Percentiles rank a stretch among this genome's conserved stretches.
These are phyloP conservation scores for Elephantulus edwardii DNA, from an alignment of 2,113 vertebrate species.

Conservation along the genomic window DNA sequence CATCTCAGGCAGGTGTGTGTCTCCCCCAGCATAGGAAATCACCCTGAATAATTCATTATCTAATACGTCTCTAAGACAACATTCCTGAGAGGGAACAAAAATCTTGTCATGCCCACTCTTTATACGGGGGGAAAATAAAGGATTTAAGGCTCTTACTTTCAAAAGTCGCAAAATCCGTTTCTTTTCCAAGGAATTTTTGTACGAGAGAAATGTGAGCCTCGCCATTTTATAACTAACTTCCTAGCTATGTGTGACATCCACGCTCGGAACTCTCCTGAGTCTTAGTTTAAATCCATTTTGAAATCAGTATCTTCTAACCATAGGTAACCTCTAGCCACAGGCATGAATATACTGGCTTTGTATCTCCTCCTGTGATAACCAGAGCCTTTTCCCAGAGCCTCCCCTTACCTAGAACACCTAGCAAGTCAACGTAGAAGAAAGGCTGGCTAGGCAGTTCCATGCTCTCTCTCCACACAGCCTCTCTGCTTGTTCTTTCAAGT, in stretches of 20 bases:
- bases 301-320: not conserved
- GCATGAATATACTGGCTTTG: not conserved
- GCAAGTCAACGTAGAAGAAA: not conserved
- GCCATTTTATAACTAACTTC: not conserved
- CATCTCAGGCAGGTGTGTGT: slow-evolving; percentile 82
- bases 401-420: accelerated
- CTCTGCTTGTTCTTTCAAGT: not conserved
- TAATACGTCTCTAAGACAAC: slow-evolving; percentile 58
- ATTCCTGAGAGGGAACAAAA: not conserved
- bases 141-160: slow-evolving; percentile 34
- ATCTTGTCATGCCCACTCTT: not conserved
- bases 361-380: not conserved
- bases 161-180: not conserved
- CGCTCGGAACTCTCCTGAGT: not conserved
- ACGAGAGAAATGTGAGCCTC: not conserved
- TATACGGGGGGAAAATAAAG: not conserved
- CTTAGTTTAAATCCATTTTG: not conserved
- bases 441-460: not conserved
- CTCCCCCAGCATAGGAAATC: slow-evolving; percentile 80
- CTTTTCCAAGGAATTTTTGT: not conserved
- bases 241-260: not conserved
- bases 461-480: not conserved
- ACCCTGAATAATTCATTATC: slow-evolving; percentile 85
- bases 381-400: not conserved
- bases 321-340: not conserved